Evolutionary conservation across 2,797 vertebrate genomes (phyloP).

Genomic region (Smutsia gigantea): DNA sequence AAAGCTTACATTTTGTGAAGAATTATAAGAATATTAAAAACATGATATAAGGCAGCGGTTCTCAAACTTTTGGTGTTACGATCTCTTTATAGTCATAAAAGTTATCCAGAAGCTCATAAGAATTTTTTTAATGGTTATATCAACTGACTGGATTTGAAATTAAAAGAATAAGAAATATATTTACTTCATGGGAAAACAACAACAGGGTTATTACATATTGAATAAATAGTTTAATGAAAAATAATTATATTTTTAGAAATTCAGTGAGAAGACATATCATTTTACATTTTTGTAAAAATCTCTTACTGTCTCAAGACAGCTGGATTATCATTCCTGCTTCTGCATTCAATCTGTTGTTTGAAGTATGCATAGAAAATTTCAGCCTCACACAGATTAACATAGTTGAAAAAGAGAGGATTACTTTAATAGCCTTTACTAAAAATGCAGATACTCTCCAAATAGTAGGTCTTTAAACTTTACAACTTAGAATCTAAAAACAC

Average conservation of each 20-base stretch:
- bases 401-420: neutral
- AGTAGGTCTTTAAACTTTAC: neutral
- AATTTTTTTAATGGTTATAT: neutral
- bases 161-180: neutral
- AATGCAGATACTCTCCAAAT: neutral
- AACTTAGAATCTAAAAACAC: neutral
- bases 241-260: neutral
- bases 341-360: neutral
- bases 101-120: neutral
- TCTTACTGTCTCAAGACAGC: neutral
- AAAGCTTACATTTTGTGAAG: neutral
- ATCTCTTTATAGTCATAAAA: neutral
- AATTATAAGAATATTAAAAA: neutral
- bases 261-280: neutral
- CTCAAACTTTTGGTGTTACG: neutral
- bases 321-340: neutral
- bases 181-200: neutral
- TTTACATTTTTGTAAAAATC: neutral
- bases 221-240: slow-evolving; percentile 22
- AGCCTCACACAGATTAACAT: neutral
- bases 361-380: slow-evolving; percentile 14
- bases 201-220: neutral
- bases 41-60: neutral
- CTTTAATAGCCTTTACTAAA: slow-evolving; percentile 9
- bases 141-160: neutral